Evolutionary conservation across 2,113 vertebrate species (phyloP), one percentile per base, ranked within the genome.

Genomic region (Australoheros scitulus): DNA sequence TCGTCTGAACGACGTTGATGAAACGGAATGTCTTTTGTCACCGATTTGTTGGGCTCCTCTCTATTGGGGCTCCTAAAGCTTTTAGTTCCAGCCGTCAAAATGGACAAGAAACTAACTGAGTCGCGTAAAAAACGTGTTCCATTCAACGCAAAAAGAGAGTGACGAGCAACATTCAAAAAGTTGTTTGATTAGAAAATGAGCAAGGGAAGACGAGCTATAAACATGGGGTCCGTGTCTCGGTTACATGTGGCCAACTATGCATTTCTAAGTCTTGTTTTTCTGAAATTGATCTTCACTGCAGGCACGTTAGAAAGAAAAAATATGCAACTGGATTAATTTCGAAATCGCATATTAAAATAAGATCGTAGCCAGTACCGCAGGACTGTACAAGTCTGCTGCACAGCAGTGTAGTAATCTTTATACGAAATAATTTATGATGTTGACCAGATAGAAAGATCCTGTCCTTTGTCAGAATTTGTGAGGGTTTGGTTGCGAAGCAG

Each of bases 11-110:
- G 96, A 99, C 97, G 96, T 95, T 96, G 97, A 96, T 97, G 97
- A 98, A 97, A 98, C 95, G 97, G 97, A 98, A 97, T 98, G 97
- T 94, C 96, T 96, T 96, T 98, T 98, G 97, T 98, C 95, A 95
- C 95, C 96, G 96, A 97, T 97, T 97, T 97, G 97, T 97, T 96
- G 96, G 96, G 96, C 96, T 97, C 95, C 95, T 96, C 96, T 97
- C 97, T 96, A 96, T 97, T 97, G 93, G 97, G 96, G 95, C 94
- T 91, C 94, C 92, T 92, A 89, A 89, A 91, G 90, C 89, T 94
- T 94, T 95, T 93, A 93, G 91, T 93, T 93, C 95, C 96, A 96
- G 95, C 93, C 96, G 92, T 96, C 97, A 96, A 97, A 96, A 95
- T 95, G 96, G 96, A 92, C 91, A 91, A 93, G 90, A 88, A 81